Conservation (phyloP, 2,888 invertebrate genomes). For the Temnothorax rugatulus region DNA sequence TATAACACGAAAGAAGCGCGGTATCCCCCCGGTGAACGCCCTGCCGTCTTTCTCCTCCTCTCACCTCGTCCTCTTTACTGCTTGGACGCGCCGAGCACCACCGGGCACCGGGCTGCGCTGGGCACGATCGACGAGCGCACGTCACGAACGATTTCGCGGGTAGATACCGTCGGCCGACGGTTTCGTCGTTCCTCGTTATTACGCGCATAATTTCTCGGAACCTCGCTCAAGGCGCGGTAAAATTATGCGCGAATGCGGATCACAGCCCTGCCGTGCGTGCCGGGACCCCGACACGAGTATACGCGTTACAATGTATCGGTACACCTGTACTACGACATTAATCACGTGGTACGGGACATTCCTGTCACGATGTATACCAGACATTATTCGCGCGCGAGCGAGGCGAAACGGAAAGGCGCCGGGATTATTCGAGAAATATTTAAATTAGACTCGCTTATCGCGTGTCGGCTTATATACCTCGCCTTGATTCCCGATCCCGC, state of each 20-base stretch:
- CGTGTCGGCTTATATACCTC: slow-evolving; percentile 59
- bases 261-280: slow-evolving; percentile 66
- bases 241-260: slow-evolving; percentile 71
- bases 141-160: slow-evolving; percentile 75
- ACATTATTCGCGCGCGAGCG: slow-evolving; percentile 59
- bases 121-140: slow-evolving; percentile 71
- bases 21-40: slow-evolving; percentile 64
- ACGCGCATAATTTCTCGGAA: slow-evolving; percentile 75
- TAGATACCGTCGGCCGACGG: slow-evolving; percentile 70
- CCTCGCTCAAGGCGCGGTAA: slow-evolving; percentile 74
- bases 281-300: slow-evolving; percentile 57
- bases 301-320: slow-evolving; percentile 63
- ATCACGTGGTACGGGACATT: slow-evolving; percentile 65
- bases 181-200: slow-evolving; percentile 77
- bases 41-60: slow-evolving; percentile 54
- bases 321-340: slow-evolving; percentile 73
- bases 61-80: slow-evolving; percentile 19
- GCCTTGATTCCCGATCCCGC: slow-evolving; percentile 29
- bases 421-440: slow-evolving; percentile 53
- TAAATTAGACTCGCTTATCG: slow-evolving; percentile 58
- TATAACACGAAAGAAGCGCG: slow-evolving; percentile 65
- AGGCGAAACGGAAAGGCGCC: slow-evolving; percentile 34
- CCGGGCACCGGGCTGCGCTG: slow-evolving; percentile 45
- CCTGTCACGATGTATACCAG: slow-evolving; percentile 60
- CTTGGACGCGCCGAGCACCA: slow-evolving; percentile 31